Evolutionary conservation across 30 jellyfish, hydroid and myxozoan genomes (phyloP).

Genomic region (Turritopsis rubra): DNA sequence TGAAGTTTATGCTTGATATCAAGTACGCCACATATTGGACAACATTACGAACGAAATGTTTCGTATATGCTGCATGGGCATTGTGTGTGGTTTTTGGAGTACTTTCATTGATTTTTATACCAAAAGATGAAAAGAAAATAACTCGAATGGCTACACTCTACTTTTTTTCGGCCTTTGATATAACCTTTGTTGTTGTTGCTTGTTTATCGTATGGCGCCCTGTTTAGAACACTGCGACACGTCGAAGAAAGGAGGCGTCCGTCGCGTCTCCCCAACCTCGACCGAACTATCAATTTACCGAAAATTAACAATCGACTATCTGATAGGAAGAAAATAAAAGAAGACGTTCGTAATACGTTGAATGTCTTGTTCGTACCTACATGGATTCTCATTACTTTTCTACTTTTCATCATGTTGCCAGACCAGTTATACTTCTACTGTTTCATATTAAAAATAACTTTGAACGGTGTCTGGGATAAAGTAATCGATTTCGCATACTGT

Average conservation of each 20-base stretch:
- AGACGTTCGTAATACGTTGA: not conserved
- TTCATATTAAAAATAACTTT: not conserved
- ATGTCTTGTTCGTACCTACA: not conserved
- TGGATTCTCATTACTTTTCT: not conserved
- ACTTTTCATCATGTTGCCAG: not conserved
- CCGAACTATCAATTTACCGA: not conserved
- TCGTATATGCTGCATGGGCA: not conserved
- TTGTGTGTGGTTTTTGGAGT: constrained; percentile 1
- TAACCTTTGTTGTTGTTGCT: not conserved
- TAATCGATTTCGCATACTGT: not conserved
- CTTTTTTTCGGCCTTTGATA: constrained; percentile 4
- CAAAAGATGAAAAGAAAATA: not conserved
- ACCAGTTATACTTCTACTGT: not conserved
- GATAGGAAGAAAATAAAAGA: not conserved
- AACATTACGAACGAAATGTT: not conserved
- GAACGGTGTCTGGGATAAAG: not conserved
- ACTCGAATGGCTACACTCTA: not conserved
- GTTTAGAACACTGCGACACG: not conserved
- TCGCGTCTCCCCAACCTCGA: not conserved
- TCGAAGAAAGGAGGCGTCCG: not conserved
- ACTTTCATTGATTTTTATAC: not conserved
- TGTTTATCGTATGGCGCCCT: not conserved
- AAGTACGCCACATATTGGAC: constrained; percentile 16
- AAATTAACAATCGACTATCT: not conserved
- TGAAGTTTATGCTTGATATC: not conserved